Conservation (phyloP, 2,797 vertebrate species). For the Onychomys leucogaster region DNA sequence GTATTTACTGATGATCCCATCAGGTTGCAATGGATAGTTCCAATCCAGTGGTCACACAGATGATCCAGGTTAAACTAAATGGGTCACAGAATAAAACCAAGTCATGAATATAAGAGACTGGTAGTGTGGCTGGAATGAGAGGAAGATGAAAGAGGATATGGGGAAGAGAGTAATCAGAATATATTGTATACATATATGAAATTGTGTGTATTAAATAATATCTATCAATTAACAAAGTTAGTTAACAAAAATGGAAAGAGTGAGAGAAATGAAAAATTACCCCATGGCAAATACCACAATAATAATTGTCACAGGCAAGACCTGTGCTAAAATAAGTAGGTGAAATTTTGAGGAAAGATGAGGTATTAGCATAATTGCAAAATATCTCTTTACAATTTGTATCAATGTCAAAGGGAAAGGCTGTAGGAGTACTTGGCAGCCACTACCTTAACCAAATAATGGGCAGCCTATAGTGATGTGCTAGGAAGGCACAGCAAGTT, state of each 20-base stretch:
- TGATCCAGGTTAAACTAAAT: background rate
- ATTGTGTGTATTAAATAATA: background rate
- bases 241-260: constrained; percentile 25
- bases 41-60: background rate
- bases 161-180: background rate
- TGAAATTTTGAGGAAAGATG: constrained; percentile 32
- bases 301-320: background rate
- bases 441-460: background rate
- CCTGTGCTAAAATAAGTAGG: constrained; percentile 30
- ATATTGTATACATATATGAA: background rate
- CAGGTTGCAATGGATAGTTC: background rate
- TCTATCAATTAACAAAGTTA: background rate
- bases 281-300: background rate
- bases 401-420: constrained; percentile 28
- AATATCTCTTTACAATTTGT: constrained; percentile 14
- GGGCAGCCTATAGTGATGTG: background rate
- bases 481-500: background rate
- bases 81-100: background rate
- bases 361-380: background rate
- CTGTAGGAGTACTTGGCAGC: background rate
- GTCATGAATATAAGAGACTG: background rate
- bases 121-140: background rate
- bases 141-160: background rate
- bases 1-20: background rate
- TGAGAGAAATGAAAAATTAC: constrained; percentile 24